phyloP scores from a whole-genome alignment of 2,888 invertebrate species.

The Megalurothrips usitatus region DNA sequence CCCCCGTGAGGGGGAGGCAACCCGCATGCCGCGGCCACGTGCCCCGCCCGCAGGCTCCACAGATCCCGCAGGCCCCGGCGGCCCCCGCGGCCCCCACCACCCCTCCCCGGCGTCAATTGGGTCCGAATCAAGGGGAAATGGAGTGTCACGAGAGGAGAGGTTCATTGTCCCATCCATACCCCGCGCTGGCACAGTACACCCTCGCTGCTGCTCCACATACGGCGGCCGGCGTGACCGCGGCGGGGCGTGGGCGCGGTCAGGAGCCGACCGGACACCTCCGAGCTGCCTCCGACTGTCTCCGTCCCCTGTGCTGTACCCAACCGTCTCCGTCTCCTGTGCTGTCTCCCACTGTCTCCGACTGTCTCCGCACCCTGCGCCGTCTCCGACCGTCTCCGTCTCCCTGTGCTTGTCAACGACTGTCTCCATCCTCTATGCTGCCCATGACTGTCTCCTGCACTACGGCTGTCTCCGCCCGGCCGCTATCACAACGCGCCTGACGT shows the following conservation, averaged over 20 bases:
- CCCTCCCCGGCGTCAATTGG: conserved; percentile 8
- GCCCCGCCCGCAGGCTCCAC: neutral
- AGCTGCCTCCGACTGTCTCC: neutral
- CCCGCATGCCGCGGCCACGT: conserved; percentile 6
- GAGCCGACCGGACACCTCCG: neutral
- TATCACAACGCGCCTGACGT: too few species aligned
- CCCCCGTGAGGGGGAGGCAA: neutral
- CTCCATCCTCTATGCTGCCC: too few species aligned
- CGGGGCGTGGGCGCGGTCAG: neutral
- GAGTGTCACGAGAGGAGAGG: conserved; percentile 7
- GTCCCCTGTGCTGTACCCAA: too few species aligned
- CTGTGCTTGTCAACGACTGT: too few species aligned
- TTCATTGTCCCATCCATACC: conserved; percentile 3
- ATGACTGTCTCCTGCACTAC: too few species aligned
- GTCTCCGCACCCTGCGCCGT: too few species aligned
- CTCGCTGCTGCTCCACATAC: too few species aligned
- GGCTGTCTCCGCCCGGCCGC: too few species aligned
- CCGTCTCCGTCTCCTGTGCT: too few species aligned
- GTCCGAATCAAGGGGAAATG: conserved; percentile 26
- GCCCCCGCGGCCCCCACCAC: neutral
- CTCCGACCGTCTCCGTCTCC: too few species aligned
- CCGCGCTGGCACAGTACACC: too few species aligned
- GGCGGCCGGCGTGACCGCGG: neutral
- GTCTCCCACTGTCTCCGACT: neutral
- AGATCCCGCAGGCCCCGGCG: neutral